Percentiles rank a stretch among this genome's conserved stretches.
Conservation (phyloP, 2,888 invertebrate genomes). For the Oeneis ivallda region DNA sequence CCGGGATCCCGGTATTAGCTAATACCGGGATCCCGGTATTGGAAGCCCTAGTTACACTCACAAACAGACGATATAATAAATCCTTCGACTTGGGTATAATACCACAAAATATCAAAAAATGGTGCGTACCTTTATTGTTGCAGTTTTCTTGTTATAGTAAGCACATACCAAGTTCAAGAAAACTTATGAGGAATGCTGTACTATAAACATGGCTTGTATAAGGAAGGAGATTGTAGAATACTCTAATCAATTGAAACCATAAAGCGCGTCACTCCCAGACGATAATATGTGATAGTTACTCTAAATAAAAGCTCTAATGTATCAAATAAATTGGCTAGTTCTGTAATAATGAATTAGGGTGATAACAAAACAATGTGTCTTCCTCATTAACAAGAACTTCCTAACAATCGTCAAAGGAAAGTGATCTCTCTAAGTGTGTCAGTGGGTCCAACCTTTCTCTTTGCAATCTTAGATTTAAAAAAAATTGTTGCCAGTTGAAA, state of each 20-base stretch:
- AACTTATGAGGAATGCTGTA: too few species aligned
- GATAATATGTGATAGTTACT: constrained; percentile 7
- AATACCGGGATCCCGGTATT: too few species aligned
- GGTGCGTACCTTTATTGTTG: too few species aligned
- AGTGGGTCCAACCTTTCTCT: constrained; percentile 76
- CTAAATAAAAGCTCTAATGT: constrained; percentile 16
- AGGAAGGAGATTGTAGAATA: neutral
- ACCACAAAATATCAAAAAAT: too few species aligned
- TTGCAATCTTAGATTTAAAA: constrained; percentile 44
- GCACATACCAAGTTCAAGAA: too few species aligned
- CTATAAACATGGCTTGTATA: too few species aligned
- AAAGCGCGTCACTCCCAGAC: constrained; percentile 1
- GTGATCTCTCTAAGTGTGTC: constrained; percentile 56
- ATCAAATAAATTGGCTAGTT: constrained; percentile 20
- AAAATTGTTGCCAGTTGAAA: constrained; percentile 53
- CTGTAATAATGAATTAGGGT: constrained; percentile 24
- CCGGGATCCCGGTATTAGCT: too few species aligned
- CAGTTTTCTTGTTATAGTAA: too few species aligned
- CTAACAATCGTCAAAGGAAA: constrained; percentile 64
- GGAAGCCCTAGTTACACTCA: too few species aligned
- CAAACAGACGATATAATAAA: too few species aligned
- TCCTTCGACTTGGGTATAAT: too few species aligned
- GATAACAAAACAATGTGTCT: constrained; percentile 21
- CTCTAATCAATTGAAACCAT: neutral
- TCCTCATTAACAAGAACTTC: constrained; percentile 43